Evolutionary conservation across 30 jellyfish, hydroid and myxozoan species (phyloP).

Genomic region (Pseudorhiza aurosa): DNA sequence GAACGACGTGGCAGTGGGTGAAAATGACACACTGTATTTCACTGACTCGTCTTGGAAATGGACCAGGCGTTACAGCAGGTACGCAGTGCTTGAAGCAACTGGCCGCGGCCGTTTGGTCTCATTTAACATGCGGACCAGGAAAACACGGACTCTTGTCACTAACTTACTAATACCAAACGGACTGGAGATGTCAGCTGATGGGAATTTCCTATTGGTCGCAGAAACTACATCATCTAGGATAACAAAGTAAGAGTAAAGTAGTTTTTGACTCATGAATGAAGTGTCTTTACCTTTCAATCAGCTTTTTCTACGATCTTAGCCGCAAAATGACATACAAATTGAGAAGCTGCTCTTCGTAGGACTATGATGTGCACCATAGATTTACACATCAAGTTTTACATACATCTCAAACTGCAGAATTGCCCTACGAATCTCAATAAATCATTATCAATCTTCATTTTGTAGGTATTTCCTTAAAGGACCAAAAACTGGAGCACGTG

Average conservation of each 20-base stretch:
- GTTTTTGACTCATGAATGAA: neutral
- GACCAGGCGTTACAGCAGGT: slow-evolving; percentile 54
- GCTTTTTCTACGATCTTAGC: no score
- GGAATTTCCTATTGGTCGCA: slow-evolving; percentile 49
- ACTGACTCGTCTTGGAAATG: slow-evolving; percentile 90
- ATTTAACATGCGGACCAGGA: slow-evolving; percentile 33
- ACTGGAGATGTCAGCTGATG: slow-evolving; percentile 71
- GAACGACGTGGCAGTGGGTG: slow-evolving; percentile 64
- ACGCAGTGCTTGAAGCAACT: slow-evolving; percentile 80
- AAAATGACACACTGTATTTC: slow-evolving; percentile 59
- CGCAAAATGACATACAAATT: no score
- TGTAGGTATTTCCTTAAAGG: slow-evolving; percentile 77
- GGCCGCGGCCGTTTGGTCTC: slow-evolving; percentile 82
- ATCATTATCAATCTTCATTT: neutral
- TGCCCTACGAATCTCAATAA: no score
- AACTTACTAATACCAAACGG: slow-evolving; percentile 77
- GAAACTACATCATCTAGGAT: slow-evolving; percentile 80
- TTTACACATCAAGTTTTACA: no score
- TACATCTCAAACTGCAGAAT: no score
- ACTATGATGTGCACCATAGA: no score
- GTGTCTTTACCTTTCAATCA: neutral
- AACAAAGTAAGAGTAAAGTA: slow-evolving; percentile 42
- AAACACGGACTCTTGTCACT: slow-evolving; percentile 40
- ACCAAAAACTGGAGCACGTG: slow-evolving; percentile 68
- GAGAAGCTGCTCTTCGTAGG: no score